A percentile compares a stretch with the other conserved stretches of the same genome.
phyloP scores from a whole-genome alignment of 37 sponge, comb jelly and placozoan genomes.

The Bolinopsis microptera region DNA sequence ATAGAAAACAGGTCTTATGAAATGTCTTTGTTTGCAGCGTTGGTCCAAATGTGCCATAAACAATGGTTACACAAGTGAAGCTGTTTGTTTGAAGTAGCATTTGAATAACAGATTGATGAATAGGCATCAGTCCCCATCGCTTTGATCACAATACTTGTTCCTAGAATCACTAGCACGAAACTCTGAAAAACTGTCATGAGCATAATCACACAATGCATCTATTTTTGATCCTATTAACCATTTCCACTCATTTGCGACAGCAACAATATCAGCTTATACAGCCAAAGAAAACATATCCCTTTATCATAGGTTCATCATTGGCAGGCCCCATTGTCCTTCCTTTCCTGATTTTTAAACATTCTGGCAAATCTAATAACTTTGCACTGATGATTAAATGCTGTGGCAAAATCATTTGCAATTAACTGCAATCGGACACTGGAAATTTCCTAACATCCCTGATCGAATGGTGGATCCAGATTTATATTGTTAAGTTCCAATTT shows the following conservation, averaged over 20 bases:
- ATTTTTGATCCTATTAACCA: not conserved
- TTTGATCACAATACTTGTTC: constrained; percentile 4
- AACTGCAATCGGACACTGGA: no score
- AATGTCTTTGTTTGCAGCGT: constrained; percentile 68
- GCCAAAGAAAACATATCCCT: no score
- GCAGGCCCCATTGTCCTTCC: no score
- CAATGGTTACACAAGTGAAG: constrained; percentile 93
- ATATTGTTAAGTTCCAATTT: no score
- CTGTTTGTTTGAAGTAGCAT: constrained; percentile 91
- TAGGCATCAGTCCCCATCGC: constrained; percentile 79
- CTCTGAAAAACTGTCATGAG: constrained; percentile 87
- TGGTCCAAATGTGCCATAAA: constrained; percentile 84
- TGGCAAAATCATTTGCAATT: no score
- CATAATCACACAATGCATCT: constrained; percentile 71
- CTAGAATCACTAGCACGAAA: constrained; percentile 82
- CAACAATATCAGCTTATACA: constrained; percentile 53
- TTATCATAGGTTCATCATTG: no score
- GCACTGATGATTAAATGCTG: no score
- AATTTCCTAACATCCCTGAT: no score
- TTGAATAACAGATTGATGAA: constrained; percentile 95
- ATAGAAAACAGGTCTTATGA: constrained; percentile 75
- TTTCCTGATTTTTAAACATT: no score
- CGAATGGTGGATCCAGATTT: no score
- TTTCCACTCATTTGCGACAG: not conserved
- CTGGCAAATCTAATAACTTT: no score